Evolutionary conservation across 2,888 invertebrate species (phyloP).

Genomic region (Nebria salina): DNA sequence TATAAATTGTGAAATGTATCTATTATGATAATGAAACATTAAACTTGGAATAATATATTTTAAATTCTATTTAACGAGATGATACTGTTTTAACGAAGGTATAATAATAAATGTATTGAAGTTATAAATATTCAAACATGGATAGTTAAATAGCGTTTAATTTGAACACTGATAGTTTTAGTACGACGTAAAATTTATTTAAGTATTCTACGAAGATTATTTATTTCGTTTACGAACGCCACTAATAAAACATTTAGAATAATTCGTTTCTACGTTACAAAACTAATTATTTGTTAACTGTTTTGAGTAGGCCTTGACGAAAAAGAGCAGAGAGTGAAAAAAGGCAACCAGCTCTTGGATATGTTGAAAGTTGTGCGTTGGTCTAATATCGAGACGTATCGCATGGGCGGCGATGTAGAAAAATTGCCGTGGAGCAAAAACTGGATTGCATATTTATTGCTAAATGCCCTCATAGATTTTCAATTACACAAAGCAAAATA

Average conservation of each 20-base stretch:
- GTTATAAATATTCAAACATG: neutral
- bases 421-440: neutral
- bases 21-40: too few species aligned
- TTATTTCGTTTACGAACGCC: neutral
- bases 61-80: too few species aligned
- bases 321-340: constrained; percentile 5
- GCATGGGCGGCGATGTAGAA: constrained; percentile 7
- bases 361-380: constrained; percentile 15
- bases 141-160: neutral
- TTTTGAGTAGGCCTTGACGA: neutral
- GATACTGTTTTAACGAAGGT: neutral
- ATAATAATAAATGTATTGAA: neutral
- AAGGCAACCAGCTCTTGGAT: neutral
- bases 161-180: neutral
- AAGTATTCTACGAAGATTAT: neutral
- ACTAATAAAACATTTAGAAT: neutral
- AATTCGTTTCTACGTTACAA: neutral
- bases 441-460: neutral
- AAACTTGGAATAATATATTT: too few species aligned
- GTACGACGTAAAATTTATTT: neutral
- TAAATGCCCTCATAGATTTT: neutral
- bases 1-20: neutral
- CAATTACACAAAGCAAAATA: neutral
- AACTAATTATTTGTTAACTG: neutral
- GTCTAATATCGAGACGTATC: constrained; percentile 6